Conservation (phyloP, 2,797 vertebrate genomes). For the Okamejei kenojei region DNA sequence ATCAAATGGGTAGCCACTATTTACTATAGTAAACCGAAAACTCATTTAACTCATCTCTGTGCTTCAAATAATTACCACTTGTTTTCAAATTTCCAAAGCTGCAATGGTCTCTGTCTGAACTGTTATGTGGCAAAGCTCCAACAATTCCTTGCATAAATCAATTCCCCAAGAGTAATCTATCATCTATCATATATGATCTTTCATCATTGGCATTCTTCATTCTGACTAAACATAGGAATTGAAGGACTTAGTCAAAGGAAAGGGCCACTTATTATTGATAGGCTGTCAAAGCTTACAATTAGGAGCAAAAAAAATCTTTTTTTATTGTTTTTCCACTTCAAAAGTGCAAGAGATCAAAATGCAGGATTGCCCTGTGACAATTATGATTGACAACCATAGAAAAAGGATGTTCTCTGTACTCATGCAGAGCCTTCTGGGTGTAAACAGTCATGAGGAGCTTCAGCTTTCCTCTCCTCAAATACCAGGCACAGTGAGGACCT, state of each 20-base stretch:
- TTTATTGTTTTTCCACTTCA: not conserved
- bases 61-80: not conserved
- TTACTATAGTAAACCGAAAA: not conserved
- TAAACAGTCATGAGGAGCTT: not conserved
- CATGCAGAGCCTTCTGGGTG: not conserved
- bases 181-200: not conserved
- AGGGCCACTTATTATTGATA: not conserved
- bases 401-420: not conserved
- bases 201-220: not conserved
- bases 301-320: not conserved
- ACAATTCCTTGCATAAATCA: not conserved
- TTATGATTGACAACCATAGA: slow-evolving; percentile 2
- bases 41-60: not conserved
- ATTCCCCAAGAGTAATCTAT: not conserved
- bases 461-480: not conserved
- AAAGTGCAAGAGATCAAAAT: not conserved
- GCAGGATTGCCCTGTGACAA: not conserved
- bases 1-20: not conserved
- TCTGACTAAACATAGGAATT: not conserved
- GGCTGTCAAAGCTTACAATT: not conserved
- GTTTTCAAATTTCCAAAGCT: not conserved
- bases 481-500: not conserved
- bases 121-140: not conserved
- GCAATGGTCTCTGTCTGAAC: not conserved
- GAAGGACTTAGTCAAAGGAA: not conserved